phyloP scores from a whole-genome alignment of 2,888 invertebrate genomes.

The Cyclophora albipunctata region DNA sequence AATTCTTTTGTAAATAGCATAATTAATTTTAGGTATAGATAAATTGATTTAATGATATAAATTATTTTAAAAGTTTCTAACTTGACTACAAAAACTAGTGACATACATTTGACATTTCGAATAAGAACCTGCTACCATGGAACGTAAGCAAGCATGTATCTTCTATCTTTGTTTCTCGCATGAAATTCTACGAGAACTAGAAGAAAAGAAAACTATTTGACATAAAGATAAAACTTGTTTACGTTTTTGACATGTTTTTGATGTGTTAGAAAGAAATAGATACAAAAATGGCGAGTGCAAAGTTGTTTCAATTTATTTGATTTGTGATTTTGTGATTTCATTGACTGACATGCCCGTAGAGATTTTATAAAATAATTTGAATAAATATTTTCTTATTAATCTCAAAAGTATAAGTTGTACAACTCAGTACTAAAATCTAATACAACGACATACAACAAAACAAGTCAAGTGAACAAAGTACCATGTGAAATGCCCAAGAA shows the following conservation, averaged over 20 bases:
- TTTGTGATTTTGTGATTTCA: background rate
- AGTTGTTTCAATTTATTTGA: constrained; percentile 15
- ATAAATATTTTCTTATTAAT: no score
- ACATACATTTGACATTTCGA: constrained; percentile 50
- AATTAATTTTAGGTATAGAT: constrained; percentile 2
- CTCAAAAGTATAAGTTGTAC: no score
- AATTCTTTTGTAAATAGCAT: constrained; percentile 1
- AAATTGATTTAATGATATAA: constrained; percentile 21
- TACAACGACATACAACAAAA: no score
- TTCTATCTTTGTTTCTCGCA: constrained; percentile 40
- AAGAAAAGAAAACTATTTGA: constrained; percentile 10
- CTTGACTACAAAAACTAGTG: constrained; percentile 48
- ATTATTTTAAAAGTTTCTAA: constrained; percentile 57
- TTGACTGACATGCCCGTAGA: no score
- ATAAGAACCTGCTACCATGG: constrained; percentile 28
- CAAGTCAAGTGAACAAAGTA: no score
- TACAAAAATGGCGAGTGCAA: constrained; percentile 41
- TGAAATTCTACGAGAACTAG: constrained; percentile 3
- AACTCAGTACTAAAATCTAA: no score
- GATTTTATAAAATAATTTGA: no score
- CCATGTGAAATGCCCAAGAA: constrained; percentile 36
- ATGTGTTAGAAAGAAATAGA: constrained; percentile 58
- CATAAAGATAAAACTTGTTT: constrained; percentile 12
- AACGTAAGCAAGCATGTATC: constrained; percentile 8
- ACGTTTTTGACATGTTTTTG: constrained; percentile 21